Base-by-base conservation (phyloP, 1,140 invertebrate species). In the Ceratitis capitata region DNA sequence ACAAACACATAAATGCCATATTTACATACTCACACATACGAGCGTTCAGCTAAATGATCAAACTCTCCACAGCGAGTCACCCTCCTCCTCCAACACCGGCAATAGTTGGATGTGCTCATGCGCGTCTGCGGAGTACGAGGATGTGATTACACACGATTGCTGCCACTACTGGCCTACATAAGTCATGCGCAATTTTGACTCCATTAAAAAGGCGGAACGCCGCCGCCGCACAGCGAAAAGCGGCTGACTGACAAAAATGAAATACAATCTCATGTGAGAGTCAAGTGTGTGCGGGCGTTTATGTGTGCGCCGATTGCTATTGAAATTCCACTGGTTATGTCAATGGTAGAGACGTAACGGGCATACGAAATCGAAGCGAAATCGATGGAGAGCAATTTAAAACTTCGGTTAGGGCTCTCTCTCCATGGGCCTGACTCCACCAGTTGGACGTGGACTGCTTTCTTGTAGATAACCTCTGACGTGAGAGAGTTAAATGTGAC, bases 181-280 rank as follows among this genome's bases (percentile, higher is more conserved):
- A 78, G 69, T 78, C 69, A 78, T 78, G 39, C 42, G 69, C 69
- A 78, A 78, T 78, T 78, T 78, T 78, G 69, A 78, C 69, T 78
- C 69, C 69, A 78, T 78, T 78, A 78, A 47, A 26, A 78, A 78
- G 69, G 69, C 69, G 69, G 69, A 78, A 78, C 35, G 69, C 69
- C 69, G n/a, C 39, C 35, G 69, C 69, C 19, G n/a, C 10, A 61
- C 5, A 19, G 32, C 69, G 3, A 23, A 78, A n/a, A 78, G 19
- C 3, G 45, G 19, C 3, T n/a, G 26, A 45, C 69, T 42, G 69
- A 78, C 69, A 78, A 78, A 42, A 78, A 78, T 78, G 69, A 78
- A 78, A 78, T 45, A 45, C 69, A 78, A 23, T n/a, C 0, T 19
- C 51, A 53, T n/a, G 6, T 12, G 51, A 5, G 45, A 6, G 61